A percentile compares a stretch with the other conserved stretches of the same genome.
These are phyloP conservation scores for Corbicula japonica DNA, from an alignment of 2,888 invertebrate species.

Conservation along the genomic window DNA sequence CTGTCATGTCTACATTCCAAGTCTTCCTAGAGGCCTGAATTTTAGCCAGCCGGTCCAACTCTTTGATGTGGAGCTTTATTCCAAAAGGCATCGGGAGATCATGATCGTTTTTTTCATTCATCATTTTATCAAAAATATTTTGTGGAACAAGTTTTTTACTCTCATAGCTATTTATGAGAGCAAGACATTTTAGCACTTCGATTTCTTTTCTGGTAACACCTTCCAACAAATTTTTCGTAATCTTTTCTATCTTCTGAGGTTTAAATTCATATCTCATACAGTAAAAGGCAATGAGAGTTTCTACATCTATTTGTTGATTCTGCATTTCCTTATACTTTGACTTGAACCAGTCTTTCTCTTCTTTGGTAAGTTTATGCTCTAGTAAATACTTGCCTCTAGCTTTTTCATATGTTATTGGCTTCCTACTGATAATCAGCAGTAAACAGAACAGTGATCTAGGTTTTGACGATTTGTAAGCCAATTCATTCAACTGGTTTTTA, in stretches of 20 bases:
- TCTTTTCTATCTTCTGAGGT: conserved; percentile 18
- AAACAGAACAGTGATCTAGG: conserved; percentile 36
- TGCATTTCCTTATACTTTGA: conserved; percentile 43
- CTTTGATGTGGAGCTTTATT: conserved; percentile 13
- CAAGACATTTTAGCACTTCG: conserved; percentile 37
- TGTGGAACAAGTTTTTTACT: conserved; percentile 30
- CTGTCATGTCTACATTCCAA: conserved; percentile 38
- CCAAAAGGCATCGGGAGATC: conserved; percentile 10
- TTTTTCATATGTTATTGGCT: conserved; percentile 12
- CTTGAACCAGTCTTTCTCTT: conserved; percentile 47
- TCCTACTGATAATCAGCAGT: conserved; percentile 26
- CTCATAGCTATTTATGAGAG: conserved; percentile 40
- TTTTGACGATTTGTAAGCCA: conserved; percentile 17
- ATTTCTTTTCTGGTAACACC: conserved; percentile 30
- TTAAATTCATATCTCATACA: conserved; percentile 43
- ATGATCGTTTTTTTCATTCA: conserved; percentile 9
- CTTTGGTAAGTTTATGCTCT: conserved; percentile 22
- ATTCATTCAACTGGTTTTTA: conserved; percentile 1
- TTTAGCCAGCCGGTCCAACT: not conserved
- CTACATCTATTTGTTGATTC: conserved; percentile 23
- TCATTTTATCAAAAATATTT: conserved; percentile 38
- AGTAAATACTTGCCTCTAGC: conserved; percentile 5
- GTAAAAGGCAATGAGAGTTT: conserved; percentile 48
- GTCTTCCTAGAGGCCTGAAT: not conserved
- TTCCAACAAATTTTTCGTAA: conserved; percentile 9